Evolutionary conservation across 1,140 invertebrate species (phyloP), one percentile per base, ranked within the genome.

Genomic region (Ridgeia piscesae): DNA sequence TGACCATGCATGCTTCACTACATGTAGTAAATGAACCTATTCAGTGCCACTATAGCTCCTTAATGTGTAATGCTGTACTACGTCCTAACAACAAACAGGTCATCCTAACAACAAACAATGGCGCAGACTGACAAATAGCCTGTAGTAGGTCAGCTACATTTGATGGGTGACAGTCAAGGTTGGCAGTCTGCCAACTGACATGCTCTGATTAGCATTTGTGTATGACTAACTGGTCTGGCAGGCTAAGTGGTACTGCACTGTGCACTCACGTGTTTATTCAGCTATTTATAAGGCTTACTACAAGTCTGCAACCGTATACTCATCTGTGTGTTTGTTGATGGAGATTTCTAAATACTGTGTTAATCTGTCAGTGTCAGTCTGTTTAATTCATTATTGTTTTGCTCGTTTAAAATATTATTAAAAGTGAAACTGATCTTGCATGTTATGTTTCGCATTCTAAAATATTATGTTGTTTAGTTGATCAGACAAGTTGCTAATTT

Each of bases 161-260:
- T 77, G 58, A 77, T 31, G 14, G 58, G 17, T 77, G 58, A 31
- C 58, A 11, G 48, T 77, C 27, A 31, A 17, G 11, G 58, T 21
- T 77, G 58, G 58, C 58, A 77, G 58, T 21, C 27, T 77, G 58
- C 58, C 58, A 77, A 77, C 58, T 77, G 58, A 77, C 58, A 77
- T 77, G 58, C 58, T 77, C 58, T 77, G 58, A 77, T 77, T 77
- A 77, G 58, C 58, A 77, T 77, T 77, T 77, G 58, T 77, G 58
- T 77, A 21, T 77, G 27, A 77, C 58, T 77, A 77, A 77, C 58
- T 77, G 58, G 58, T 77, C 58, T 77, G 58, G 58, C 17, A 21
- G 58, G 58, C 6, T 77, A 77, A 77, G 58, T 77, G 58, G 58
- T 21, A 31, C 58, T 77, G 58, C 58, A 17, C 58, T 77, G 58